Base-by-base conservation (phyloP, 2,113 vertebrate species). In the Onychorhynchus coronatus region DNA sequence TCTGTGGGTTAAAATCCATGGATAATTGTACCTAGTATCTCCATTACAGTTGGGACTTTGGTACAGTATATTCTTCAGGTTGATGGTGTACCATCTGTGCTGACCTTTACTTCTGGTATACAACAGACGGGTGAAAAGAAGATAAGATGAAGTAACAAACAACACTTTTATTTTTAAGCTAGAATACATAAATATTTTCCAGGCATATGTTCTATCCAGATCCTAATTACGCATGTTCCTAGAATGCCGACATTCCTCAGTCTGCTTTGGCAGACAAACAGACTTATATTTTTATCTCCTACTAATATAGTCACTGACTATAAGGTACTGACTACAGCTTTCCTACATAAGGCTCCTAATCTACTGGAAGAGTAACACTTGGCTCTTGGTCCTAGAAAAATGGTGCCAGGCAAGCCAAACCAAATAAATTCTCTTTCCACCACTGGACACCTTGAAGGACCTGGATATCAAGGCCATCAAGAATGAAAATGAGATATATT, bases 211-310 rank as follows among this genome's bases (percentile, higher is more conserved):
- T 91, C 49, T 52, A 78, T 41, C 42, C 44, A 82, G 66, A 82
- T 47, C 56, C 41, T 78, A 94, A 89, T 53, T 85, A 87, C 12
- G 33, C 33, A 82, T 89, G 74, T 87, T 95, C 88, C 81, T 95
- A 93, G 92, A 95, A 88, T 35, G 35, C 77, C 87, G 81, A 89
- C 74, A 86, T 74, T 93, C 25, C 39, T 88, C 83, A 91, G 91
- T 77, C 89, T 94, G 84, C 55, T 84, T 81, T 97, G 87, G 56
- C 89, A 97, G 95, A 92, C 80, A 92, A 92, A 80, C 33, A 83
- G 44, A 76, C 12, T 35, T 74, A 67, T 13, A 85, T 88, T 95
- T 93, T 94, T 89, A 55, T 87, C 88, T 93, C 66, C 49, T 75
- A 31, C 87, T 85, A 78, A 87, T 47, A 63, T 6, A 87, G 62